These are phyloP conservation scores for Zaprionus davidi DNA, from an alignment of 1,140 invertebrate species.

Conservation along the genomic window DNA sequence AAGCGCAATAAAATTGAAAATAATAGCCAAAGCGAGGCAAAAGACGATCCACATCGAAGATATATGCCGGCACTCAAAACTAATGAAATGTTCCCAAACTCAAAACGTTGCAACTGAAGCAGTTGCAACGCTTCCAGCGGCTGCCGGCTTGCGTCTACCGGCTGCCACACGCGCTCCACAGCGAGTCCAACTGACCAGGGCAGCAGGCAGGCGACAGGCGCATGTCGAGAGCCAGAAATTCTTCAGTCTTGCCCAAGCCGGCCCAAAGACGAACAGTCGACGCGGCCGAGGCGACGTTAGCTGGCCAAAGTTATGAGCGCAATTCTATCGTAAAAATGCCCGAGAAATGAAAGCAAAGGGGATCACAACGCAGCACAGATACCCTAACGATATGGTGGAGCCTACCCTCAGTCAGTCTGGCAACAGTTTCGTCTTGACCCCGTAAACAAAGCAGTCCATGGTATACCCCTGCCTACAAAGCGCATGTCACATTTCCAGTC, in stretches of 20 bases:
- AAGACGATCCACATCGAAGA: slow-evolving; percentile 58
- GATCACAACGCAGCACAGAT: neutral
- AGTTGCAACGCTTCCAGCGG: neutral
- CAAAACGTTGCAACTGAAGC: slow-evolving; percentile 60
- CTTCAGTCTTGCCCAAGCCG: slow-evolving; percentile 60
- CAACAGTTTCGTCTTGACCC: too few relatives aligned
- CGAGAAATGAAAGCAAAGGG: slow-evolving; percentile 47
- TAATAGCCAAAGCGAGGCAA: slow-evolving; percentile 70
- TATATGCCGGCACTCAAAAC: slow-evolving; percentile 82
- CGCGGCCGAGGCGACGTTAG: slow-evolving; percentile 39
- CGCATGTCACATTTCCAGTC: neutral
- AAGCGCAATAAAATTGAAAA: slow-evolving; percentile 81
- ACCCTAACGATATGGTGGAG: slow-evolving; percentile 16
- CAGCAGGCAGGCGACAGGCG: slow-evolving; percentile 43
- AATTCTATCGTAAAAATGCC: slow-evolving; percentile 80
- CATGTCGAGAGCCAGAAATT: slow-evolving; percentile 55
- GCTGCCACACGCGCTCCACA: slow-evolving; percentile 67
- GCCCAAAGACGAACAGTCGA: slow-evolving; percentile 66
- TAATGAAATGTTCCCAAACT: slow-evolving; percentile 81
- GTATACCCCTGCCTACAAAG: neutral
- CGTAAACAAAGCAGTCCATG: neutral
- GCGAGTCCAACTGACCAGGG: slow-evolving; percentile 22
- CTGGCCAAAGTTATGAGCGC: slow-evolving; percentile 74
- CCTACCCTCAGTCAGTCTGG: too few relatives aligned
- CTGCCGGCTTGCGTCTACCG: slow-evolving; percentile 19